Evolutionary conservation across 2,797 vertebrate species (phyloP).

Genomic region (Muraenolepis orangiensis): DNA sequence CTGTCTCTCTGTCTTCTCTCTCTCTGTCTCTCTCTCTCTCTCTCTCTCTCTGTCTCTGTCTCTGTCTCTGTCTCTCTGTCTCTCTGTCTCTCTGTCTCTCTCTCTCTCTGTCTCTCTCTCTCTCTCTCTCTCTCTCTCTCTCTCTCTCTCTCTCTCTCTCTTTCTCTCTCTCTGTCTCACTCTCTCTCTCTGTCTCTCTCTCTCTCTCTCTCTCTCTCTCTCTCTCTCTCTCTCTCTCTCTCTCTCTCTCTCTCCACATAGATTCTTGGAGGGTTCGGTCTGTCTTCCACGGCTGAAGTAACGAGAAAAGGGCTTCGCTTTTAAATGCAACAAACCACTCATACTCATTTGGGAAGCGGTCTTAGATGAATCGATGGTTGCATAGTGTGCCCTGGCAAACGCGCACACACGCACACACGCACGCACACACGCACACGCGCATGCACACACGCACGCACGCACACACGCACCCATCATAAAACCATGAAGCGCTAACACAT

Average conservation of each 20-base stretch:
- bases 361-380: neutral
- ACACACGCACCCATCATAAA: neutral
- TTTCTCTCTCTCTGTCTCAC: neutral
- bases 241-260: neutral
- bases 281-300: neutral
- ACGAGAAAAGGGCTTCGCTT: neutral
- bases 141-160: neutral
- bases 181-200: neutral
- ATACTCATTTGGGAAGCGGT: neutral
- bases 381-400: neutral
- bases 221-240: neutral
- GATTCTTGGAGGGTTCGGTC: neutral
- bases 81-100: neutral
- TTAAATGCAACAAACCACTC: neutral
- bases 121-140: neutral
- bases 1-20: neutral
- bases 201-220: neutral
- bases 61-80: neutral
- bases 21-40: neutral
- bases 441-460: neutral
- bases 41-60: neutral
- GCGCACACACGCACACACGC: neutral
- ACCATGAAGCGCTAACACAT: neutral
- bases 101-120: neutral
- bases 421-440: neutral